A percentile compares a stretch with the other conserved stretches of the same genome.
Evolutionary conservation across 2,888 invertebrate species (phyloP).

Genomic region (Auanema freiburgensis): DNA sequence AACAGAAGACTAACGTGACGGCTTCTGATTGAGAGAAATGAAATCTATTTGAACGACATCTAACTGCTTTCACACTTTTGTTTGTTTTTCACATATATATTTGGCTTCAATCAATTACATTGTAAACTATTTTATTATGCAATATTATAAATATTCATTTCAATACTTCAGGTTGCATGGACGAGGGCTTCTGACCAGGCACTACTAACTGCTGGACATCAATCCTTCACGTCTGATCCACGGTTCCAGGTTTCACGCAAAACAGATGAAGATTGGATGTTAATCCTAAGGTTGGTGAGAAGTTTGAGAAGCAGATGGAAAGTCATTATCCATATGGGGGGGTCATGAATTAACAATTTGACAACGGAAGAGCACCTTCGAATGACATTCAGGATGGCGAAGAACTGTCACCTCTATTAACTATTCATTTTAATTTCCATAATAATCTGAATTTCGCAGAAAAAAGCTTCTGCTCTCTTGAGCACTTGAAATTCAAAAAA

Average conservation of each 20-base stretch:
- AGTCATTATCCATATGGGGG: no score
- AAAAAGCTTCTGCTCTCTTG: no score
- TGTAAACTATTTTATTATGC: neutral
- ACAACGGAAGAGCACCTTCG: no score
- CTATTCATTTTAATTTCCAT: no score
- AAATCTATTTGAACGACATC: conserved; percentile 2
- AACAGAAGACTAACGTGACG: neutral
- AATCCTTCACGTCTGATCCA: conserved; percentile 56
- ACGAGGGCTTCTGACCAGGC: conserved; percentile 56
- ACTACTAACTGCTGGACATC: conserved; percentile 58
- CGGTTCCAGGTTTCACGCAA: conserved; percentile 57
- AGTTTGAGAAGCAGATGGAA: no score
- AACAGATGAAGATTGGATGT: conserved; percentile 52
- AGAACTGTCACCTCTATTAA: no score
- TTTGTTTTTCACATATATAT: conserved; percentile 6
- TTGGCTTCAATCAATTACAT: conserved; percentile 11
- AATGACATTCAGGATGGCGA: no score
- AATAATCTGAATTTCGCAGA: no score
- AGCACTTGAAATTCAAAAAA: no score
- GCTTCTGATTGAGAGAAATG: conserved; percentile 4
- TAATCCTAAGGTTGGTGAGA: conserved; percentile 48
- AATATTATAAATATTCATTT: neutral
- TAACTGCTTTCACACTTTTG: neutral
- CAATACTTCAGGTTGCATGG: conserved; percentile 51
- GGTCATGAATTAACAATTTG: no score